Evolutionary conservation across 2,797 vertebrate species (phyloP).

Genomic region (Lemur catta): DNA sequence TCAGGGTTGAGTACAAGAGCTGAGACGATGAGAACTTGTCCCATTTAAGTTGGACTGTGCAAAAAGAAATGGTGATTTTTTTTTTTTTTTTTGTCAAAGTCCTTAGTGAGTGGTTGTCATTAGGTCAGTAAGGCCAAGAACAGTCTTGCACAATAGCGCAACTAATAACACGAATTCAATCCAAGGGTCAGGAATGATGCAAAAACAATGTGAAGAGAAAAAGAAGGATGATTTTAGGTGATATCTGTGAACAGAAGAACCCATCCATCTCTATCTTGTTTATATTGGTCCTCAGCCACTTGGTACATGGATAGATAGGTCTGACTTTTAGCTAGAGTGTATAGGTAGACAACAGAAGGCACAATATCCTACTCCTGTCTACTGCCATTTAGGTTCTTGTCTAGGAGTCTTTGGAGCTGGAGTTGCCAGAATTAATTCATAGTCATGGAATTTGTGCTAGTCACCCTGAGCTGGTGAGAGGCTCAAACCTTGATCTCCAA

Average conservation of each 20-base stretch:
- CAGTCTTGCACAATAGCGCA: neutral
- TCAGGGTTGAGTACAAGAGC: neutral
- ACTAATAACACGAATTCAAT: neutral
- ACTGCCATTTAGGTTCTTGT: neutral
- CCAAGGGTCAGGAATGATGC: neutral
- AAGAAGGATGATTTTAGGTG: neutral
- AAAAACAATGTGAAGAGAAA: neutral
- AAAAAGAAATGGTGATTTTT: neutral
- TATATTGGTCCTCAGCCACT: neutral
- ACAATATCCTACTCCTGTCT: neutral
- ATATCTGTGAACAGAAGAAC: neutral
- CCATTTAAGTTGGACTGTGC: neutral
- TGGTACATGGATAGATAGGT: neutral
- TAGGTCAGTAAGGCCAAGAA: constrained; percentile 4
- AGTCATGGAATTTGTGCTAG: neutral
- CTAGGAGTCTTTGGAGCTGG: neutral
- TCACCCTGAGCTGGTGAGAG: neutral
- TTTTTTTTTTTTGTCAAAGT: neutral
- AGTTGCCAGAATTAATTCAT: neutral
- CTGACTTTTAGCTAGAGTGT: neutral
- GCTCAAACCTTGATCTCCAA: neutral
- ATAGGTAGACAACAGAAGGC: neutral
- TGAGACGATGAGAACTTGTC: neutral
- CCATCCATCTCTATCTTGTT: neutral
- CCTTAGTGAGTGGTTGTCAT: neutral